phyloP scores from a whole-genome alignment of 2,888 invertebrate species.

The Limenitis camilla region DNA sequence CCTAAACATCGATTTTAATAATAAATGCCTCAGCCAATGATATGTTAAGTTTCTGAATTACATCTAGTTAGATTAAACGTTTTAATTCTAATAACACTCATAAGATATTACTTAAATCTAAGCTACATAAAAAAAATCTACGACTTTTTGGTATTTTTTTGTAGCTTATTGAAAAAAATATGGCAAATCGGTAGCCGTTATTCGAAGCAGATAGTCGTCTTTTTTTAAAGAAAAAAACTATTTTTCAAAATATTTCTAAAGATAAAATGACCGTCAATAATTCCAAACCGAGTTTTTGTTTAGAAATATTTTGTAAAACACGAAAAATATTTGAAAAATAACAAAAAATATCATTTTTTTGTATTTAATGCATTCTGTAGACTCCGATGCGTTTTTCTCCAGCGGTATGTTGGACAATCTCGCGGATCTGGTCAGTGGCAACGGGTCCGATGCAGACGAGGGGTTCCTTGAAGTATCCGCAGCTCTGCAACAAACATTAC shows the following conservation, averaged over 20 bases:
- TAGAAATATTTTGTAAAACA: slow-evolving; percentile 14
- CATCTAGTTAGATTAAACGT: slow-evolving; percentile 53
- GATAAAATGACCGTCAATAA: background rate
- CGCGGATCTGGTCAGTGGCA: slow-evolving; percentile 82
- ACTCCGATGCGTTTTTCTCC: slow-evolving; percentile 86
- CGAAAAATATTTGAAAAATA: background rate
- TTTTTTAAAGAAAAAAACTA: slow-evolving; percentile 19
- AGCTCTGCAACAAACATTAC: slow-evolving; percentile 73
- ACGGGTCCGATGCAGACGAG: slow-evolving; percentile 90
- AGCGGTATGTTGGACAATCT: slow-evolving; percentile 83
- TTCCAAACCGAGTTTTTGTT: slow-evolving; percentile 15
- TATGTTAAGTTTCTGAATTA: slow-evolving; percentile 71
- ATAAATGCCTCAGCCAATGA: slow-evolving; percentile 74
- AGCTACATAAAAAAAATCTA: slow-evolving; percentile 31
- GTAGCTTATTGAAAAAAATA: slow-evolving; percentile 33
- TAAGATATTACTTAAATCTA: slow-evolving; percentile 29
- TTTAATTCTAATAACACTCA: slow-evolving; percentile 37
- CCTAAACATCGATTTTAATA: slow-evolving; percentile 52
- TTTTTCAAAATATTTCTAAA: slow-evolving; percentile 12
- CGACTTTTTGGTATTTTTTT: too few relatives aligned
- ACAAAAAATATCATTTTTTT: background rate
- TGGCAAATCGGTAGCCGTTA: slow-evolving; percentile 58
- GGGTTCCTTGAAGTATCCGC: slow-evolving; percentile 94
- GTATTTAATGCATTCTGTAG: slow-evolving; percentile 66
- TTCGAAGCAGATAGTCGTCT: slow-evolving; percentile 52